phyloP scores from a whole-genome alignment of 2,113 vertebrate genomes.

The Trochalopteron elliotii region DNA sequence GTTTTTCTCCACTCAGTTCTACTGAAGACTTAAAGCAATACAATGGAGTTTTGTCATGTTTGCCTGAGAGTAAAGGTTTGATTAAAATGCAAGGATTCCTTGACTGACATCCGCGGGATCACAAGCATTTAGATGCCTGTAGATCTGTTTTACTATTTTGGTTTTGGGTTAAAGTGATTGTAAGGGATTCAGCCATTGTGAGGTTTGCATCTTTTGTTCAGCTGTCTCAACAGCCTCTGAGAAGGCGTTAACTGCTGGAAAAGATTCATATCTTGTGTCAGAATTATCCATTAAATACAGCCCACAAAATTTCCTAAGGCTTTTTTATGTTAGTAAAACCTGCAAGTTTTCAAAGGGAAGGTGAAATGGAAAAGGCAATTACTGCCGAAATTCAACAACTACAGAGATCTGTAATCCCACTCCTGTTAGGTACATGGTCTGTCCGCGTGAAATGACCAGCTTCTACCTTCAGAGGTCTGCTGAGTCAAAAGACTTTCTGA shows the following conservation, averaged over 20 bases:
- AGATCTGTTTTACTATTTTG: neutral
- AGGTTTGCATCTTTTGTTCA: neutral
- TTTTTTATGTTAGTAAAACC: conserved; percentile 42
- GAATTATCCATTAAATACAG: conserved; percentile 12
- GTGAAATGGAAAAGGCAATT: conserved; percentile 9
- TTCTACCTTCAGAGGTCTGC: neutral
- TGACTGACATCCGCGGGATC: neutral
- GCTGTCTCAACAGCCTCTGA: neutral
- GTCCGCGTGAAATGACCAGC: neutral
- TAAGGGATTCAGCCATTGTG: neutral
- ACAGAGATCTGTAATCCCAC: neutral
- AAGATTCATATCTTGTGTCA: neutral
- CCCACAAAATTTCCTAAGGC: conserved; percentile 4
- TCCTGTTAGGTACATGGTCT: neutral
- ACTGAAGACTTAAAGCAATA: neutral
- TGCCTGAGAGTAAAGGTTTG: neutral
- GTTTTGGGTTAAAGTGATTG: neutral
- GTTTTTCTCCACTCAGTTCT: neutral
- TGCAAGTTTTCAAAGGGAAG: neutral
- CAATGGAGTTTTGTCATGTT: neutral
- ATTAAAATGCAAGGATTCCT: neutral
- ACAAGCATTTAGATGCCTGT: neutral
- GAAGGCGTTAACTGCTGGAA: neutral
- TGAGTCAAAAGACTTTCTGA: neutral
- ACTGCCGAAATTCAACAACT: neutral